Conservation (phyloP, 2,113 vertebrate genomes). For the Ceyx melanurus region DNA sequence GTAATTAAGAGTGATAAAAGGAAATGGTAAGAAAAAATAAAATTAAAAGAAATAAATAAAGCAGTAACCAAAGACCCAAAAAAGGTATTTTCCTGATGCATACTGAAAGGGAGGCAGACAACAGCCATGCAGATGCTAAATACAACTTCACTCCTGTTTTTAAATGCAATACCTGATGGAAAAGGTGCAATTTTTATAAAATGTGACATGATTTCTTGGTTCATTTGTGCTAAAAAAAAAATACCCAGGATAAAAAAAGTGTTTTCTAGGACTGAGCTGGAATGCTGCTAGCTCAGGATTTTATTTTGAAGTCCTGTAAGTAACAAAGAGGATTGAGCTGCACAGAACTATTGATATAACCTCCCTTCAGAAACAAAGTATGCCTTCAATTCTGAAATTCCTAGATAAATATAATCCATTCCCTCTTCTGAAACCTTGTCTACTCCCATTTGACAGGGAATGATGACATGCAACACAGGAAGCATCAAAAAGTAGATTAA, state of each 20-base stretch:
- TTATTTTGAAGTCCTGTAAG: neutral
- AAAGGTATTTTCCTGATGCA: neutral
- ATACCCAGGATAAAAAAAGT: neutral
- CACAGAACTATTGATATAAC: neutral
- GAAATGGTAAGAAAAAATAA: neutral
- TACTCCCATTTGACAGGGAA: neutral
- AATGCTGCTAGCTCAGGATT: neutral
- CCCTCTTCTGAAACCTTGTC: neutral
- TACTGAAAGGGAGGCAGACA: neutral
- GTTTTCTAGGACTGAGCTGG: neutral
- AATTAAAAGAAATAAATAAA: neutral
- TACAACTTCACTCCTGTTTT: neutral
- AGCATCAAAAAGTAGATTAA: neutral
- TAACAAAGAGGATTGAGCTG: neutral
- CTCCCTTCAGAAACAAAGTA: neutral
- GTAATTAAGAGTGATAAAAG: neutral
- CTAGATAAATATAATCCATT: neutral
- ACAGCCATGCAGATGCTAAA: neutral
- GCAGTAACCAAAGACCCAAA: neutral
- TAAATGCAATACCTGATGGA: neutral
- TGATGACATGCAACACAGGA: neutral
- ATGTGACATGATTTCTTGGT: neutral
- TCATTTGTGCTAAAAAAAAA: neutral
- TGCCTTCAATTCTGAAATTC: neutral
- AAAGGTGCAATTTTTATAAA: neutral